Percentiles rank a stretch among this genome's conserved stretches.
Evolutionary conservation across 2,888 invertebrate species (phyloP).

Genomic region (Calameuta pallipes): DNA sequence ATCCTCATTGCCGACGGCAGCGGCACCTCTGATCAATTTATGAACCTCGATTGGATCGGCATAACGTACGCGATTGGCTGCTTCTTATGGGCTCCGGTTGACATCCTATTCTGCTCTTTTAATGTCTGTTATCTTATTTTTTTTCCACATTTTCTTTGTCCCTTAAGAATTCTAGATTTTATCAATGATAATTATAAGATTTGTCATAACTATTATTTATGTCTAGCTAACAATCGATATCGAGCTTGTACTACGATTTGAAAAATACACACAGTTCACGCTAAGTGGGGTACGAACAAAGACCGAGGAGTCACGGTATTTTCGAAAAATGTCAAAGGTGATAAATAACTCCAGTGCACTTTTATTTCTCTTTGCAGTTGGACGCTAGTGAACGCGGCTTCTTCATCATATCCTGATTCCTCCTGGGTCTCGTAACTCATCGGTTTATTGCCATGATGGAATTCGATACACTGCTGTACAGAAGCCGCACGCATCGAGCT

Average conservation of each 20-base stretch:
- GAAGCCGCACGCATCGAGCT: background rate
- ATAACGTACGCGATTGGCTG: background rate
- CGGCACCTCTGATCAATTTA: background rate
- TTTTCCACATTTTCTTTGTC: background rate
- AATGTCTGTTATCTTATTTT: background rate
- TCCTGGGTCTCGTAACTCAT: slow-evolving; percentile 4
- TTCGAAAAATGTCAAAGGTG: background rate
- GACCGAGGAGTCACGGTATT: background rate
- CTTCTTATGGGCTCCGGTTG: background rate
- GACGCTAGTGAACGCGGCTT: background rate
- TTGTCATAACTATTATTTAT: background rate
- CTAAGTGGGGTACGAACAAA: background rate
- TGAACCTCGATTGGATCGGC: background rate
- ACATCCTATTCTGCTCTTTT: background rate
- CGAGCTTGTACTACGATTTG: too few species aligned
- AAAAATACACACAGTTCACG: too few species aligned
- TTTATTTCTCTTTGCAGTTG: background rate
- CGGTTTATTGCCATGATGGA: background rate
- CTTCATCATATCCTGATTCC: slow-evolving; percentile 3
- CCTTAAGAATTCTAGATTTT: background rate
- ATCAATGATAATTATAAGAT: background rate
- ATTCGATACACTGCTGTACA: background rate
- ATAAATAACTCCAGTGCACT: background rate
- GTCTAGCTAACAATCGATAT: background rate
- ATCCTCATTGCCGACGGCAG: background rate